Evolutionary conservation across 2,797 vertebrate genomes (phyloP).

Genomic region (Pogonophryne albipinna): DNA sequence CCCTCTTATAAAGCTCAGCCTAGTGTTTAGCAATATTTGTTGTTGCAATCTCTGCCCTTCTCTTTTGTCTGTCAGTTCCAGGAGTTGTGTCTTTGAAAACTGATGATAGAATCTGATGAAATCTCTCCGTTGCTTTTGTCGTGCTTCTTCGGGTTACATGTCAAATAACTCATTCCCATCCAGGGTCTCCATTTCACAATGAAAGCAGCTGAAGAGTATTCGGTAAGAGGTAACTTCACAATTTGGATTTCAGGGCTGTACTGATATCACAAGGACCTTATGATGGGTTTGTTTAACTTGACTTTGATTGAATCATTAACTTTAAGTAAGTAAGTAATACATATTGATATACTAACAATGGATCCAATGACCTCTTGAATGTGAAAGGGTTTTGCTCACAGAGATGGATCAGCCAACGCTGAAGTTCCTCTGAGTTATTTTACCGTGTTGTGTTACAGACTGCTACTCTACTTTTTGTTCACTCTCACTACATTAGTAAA

Average conservation of each 20-base stretch:
- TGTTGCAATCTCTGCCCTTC: slow-evolving; percentile 5
- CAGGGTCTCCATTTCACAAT: slow-evolving; percentile 13
- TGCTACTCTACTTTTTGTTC: no score
- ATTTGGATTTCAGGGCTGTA: slow-evolving; percentile 9
- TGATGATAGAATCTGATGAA: slow-evolving; percentile 19
- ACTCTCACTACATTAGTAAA: neutral
- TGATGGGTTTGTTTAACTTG: neutral
- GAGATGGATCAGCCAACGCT: neutral
- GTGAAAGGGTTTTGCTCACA: neutral
- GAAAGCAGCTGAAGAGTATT: neutral
- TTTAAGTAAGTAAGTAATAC: neutral
- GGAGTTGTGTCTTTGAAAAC: slow-evolving; percentile 20
- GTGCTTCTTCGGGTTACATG: slow-evolving; percentile 27
- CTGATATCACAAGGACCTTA: neutral
- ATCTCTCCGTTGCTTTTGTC: slow-evolving; percentile 21
- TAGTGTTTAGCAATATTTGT: neutral
- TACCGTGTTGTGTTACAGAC: no score
- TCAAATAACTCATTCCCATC: slow-evolving; percentile 38
- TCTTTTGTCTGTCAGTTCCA: slow-evolving; percentile 13
- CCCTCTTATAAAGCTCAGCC: neutral
- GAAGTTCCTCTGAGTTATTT: neutral
- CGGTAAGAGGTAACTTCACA: slow-evolving; percentile 16
- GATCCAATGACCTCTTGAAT: neutral
- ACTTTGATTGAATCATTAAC: neutral
- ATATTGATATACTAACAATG: neutral